Conservation (phyloP, 2,113 vertebrate genomes). For the Corythornis vintsioides region DNA sequence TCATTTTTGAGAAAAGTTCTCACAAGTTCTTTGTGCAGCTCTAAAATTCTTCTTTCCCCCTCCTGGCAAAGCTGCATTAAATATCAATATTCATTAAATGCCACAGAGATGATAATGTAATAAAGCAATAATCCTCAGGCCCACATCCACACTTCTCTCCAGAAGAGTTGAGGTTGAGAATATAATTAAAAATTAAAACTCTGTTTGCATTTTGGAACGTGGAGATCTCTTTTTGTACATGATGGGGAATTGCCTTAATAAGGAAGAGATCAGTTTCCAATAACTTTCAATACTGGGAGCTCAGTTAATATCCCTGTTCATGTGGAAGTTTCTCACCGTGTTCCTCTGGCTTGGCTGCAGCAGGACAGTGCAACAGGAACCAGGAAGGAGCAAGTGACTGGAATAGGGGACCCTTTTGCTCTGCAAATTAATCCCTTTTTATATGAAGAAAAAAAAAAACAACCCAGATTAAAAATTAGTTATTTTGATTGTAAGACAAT, state of each 20-base stretch:
- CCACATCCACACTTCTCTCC: slow-evolving; percentile 59
- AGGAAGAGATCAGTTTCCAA: slow-evolving; percentile 84
- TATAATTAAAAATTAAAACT: slow-evolving; percentile 87
- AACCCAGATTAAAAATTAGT: background rate
- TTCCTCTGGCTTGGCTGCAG: slow-evolving; percentile 36
- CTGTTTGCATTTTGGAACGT: slow-evolving; percentile 81
- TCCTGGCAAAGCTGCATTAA: slow-evolving; percentile 73
- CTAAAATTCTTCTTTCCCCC: slow-evolving; percentile 49
- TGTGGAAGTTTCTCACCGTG: background rate
- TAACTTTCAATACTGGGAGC: slow-evolving; percentile 64
- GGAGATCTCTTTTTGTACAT: slow-evolving; percentile 71
- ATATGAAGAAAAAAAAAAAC: background rate
- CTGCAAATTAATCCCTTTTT: slow-evolving; percentile 25
- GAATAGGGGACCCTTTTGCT: slow-evolving; percentile 11
- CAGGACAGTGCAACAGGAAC: slow-evolving; percentile 11
- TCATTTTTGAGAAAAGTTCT: slow-evolving; percentile 41
- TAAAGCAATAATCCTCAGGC: slow-evolving; percentile 82
- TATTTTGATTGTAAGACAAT: background rate
- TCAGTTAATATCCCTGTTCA: slow-evolving; percentile 64
- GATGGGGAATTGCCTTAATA: slow-evolving; percentile 80
- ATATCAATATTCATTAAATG: slow-evolving; percentile 84
- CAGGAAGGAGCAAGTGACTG: slow-evolving; percentile 9
- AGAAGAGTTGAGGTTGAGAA: slow-evolving; percentile 78
- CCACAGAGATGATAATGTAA: slow-evolving; percentile 80
- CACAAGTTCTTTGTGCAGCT: slow-evolving; percentile 52